phyloP scores from a whole-genome alignment of 2,113 vertebrate genomes.

The Cervus canadensis region DNA sequence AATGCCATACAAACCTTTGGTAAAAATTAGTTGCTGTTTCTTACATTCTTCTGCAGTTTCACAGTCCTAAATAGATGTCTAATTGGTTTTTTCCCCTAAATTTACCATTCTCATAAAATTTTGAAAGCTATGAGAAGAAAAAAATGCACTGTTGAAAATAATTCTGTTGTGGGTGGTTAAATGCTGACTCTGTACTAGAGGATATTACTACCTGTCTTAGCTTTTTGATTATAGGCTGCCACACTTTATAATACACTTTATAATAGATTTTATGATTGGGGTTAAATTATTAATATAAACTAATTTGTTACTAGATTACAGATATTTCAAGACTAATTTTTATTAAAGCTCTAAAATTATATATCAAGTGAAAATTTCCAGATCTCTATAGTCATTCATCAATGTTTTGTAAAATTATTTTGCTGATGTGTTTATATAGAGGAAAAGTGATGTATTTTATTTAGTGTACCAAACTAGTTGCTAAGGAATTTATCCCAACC shows the following conservation, averaged over 20 bases:
- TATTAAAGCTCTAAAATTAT: neutral
- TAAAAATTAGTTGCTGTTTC: neutral
- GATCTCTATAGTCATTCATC: neutral
- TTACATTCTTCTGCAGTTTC: neutral
- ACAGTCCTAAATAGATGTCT: neutral
- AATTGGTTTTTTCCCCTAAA: neutral
- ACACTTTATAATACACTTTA: neutral
- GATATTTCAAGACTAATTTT: neutral
- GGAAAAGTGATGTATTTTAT: neutral
- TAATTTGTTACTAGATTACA: neutral
- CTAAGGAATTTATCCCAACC: neutral
- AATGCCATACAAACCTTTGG: neutral
- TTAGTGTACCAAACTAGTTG: neutral
- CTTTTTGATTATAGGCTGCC: neutral
- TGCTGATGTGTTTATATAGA: neutral
- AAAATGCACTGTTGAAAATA: neutral
- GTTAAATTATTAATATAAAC: neutral
- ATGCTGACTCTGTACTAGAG: neutral
- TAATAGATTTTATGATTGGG: neutral
- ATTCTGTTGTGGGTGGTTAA: neutral
- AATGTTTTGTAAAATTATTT: neutral
- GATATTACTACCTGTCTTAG: neutral
- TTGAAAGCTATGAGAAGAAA: neutral
- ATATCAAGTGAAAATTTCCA: neutral
- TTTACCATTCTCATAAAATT: neutral